Conservation (phyloP, 2,113 vertebrate genomes). For the Zosterops japonicus region DNA sequence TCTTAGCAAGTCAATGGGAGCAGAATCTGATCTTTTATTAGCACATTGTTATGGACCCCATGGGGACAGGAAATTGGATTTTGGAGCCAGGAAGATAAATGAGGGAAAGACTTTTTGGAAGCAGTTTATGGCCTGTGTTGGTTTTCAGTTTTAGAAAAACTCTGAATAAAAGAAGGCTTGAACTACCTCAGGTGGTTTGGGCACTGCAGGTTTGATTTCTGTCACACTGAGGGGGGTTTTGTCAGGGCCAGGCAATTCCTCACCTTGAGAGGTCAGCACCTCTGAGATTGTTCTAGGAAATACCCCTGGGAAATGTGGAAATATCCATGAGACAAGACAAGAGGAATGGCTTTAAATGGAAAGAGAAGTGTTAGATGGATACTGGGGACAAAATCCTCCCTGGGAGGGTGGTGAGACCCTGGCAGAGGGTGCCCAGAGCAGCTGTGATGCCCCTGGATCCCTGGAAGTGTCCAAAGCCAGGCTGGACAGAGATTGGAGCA, state of each 20-base stretch:
- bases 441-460: background rate
- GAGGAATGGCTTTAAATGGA: background rate
- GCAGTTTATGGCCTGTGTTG: background rate
- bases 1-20: background rate
- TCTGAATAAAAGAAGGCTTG: background rate
- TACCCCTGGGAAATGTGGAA: background rate
- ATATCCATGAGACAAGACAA: background rate
- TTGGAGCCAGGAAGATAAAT: background rate
- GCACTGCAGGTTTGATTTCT: background rate
- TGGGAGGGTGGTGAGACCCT: fast-evolving
- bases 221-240: background rate
- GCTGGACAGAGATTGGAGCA: fast-evolving
- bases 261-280: background rate
- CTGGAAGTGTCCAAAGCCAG: background rate
- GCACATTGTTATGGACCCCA: background rate
- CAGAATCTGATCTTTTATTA: conserved; percentile 2
- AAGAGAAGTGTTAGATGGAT: background rate
- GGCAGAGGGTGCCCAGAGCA: background rate
- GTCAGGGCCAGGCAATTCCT: background rate
- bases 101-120: background rate
- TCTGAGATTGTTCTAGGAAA: background rate
- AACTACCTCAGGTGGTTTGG: background rate
- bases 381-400: background rate
- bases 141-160: background rate
- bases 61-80: background rate